Evolutionary conservation across 1,140 invertebrate genomes (phyloP).

Genomic region (Artemia franciscana): DNA sequence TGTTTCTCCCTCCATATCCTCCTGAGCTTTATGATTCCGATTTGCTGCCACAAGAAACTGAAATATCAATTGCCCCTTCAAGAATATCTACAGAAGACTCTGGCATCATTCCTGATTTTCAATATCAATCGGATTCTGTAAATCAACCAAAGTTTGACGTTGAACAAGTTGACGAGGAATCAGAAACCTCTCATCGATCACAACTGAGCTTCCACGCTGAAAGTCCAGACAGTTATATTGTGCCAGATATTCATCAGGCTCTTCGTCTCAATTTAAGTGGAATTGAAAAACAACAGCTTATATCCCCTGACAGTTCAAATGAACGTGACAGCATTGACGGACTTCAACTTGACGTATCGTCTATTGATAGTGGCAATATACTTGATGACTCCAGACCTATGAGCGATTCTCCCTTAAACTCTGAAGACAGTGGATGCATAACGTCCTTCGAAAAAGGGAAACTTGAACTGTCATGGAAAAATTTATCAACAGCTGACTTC

Average conservation of each 20-base stretch:
- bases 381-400: background rate
- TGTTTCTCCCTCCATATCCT: background rate
- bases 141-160: background rate
- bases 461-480: background rate
- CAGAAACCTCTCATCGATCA: background rate
- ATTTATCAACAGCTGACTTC: background rate
- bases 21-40: background rate
- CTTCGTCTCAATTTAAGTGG: background rate
- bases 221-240: background rate
- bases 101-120: background rate
- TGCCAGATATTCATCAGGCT: background rate
- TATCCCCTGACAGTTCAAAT: background rate
- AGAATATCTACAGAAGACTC: background rate
- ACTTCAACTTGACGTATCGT: background rate
- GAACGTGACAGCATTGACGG: background rate
- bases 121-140: background rate
- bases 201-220: background rate
- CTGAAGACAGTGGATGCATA: background rate
- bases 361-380: background rate
- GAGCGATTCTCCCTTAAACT: background rate
- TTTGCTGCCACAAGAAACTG: background rate
- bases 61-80: background rate
- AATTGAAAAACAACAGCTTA: background rate
- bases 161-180: background rate
- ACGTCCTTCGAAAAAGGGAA: background rate